Conservation (phyloP, 92 coral and sea anemone species). For the Chrysogorgia sp. region DNA sequence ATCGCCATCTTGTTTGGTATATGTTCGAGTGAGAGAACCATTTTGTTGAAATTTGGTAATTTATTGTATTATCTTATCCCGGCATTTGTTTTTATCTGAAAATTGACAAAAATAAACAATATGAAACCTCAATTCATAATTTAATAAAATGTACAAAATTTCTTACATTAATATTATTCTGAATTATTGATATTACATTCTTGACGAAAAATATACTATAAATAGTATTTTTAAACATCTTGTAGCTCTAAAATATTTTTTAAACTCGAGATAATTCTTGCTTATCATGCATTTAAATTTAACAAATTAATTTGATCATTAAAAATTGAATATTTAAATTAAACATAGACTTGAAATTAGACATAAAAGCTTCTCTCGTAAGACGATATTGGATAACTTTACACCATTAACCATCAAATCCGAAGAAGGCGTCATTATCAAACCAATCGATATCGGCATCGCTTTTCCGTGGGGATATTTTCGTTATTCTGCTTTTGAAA, state of each 20-base stretch:
- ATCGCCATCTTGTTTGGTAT: no score
- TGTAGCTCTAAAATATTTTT: background rate
- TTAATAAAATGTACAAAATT: no score
- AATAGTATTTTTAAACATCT: background rate
- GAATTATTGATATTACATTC: background rate
- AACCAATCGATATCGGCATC: slow-evolving; percentile 87
- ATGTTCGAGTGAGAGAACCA: no score
- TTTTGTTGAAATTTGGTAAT: no score
- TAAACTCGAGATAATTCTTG: background rate
- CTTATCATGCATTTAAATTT: background rate
- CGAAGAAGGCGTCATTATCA: slow-evolving; percentile 86
- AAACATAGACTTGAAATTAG: background rate
- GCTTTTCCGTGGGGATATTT: slow-evolving; percentile 63
- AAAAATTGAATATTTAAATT: background rate
- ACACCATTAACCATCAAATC: slow-evolving; percentile 59
- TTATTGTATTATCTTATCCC: no score
- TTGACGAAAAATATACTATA: background rate
- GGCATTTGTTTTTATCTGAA: no score
- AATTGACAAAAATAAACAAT: no score
- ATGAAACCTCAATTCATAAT: no score
- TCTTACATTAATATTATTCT: no score
- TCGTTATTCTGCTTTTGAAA: slow-evolving; percentile 76
- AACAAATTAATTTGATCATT: no score
- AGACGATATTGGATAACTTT: background rate
- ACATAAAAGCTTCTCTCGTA: background rate